phyloP scores from a whole-genome alignment of 2,797 vertebrate genomes.

The Anabas testudineus region DNA sequence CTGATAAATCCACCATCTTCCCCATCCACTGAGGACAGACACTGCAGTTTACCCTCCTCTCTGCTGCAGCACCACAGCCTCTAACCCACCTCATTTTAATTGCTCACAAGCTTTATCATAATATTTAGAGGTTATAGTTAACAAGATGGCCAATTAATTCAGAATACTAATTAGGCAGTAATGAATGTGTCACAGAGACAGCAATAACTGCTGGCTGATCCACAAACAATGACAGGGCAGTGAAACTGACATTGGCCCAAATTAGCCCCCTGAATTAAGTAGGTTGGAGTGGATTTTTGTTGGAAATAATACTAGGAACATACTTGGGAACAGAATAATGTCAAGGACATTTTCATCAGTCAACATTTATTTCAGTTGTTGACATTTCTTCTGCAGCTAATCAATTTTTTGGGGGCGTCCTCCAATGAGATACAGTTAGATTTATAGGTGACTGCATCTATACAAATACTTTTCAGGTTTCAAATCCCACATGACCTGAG shows the following conservation, averaged over 20 bases:
- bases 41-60: constrained; percentile 14
- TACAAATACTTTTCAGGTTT: constrained; percentile 29
- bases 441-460: constrained; percentile 24
- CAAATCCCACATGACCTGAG: constrained; percentile 32
- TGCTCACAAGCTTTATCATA: constrained; percentile 75
- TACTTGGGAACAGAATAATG: constrained; percentile 49
- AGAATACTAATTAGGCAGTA: constrained; percentile 77
- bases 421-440: constrained; percentile 29
- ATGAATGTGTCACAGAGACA: constrained; percentile 67
- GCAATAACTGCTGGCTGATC: constrained; percentile 72
- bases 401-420: constrained; percentile 34
- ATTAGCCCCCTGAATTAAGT: constrained; percentile 69
- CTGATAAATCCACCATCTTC: background rate
- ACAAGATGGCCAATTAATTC: constrained; percentile 81
- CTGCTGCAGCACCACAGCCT: constrained; percentile 31
- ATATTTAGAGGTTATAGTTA: constrained; percentile 82
- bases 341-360: constrained; percentile 66
- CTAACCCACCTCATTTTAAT: constrained; percentile 67
- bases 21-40: background rate
- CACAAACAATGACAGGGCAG: constrained; percentile 71
- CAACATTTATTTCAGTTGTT: constrained; percentile 51
- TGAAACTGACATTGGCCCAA: constrained; percentile 67
- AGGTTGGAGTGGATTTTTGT: constrained; percentile 54
- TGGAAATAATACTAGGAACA: constrained; percentile 49
- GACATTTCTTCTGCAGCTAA: constrained; percentile 56